Evolutionary conservation across 2,113 vertebrate species (phyloP).

Genomic region (Spheniscus mendiculus): DNA sequence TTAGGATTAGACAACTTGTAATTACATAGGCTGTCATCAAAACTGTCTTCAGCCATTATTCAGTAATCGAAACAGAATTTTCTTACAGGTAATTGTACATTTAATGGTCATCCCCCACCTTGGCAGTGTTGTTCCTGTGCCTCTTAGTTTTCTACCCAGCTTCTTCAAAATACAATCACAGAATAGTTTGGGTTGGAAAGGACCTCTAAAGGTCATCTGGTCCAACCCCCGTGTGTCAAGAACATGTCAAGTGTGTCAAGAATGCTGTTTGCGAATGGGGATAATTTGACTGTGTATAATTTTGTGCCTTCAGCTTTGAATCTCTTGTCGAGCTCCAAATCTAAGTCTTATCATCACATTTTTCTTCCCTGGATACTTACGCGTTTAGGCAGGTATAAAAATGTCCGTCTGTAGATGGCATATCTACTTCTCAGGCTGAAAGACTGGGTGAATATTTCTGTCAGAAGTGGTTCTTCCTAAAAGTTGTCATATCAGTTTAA

Average conservation of each 20-base stretch:
- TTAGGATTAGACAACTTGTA: background rate
- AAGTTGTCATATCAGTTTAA: background rate
- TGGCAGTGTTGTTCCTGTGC: background rate
- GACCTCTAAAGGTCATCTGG: too few species aligned
- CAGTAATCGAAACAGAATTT: background rate
- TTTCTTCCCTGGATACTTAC: background rate
- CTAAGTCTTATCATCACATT: accelerated
- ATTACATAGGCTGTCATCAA: background rate
- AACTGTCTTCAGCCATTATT: background rate
- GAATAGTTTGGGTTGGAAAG: too few species aligned
- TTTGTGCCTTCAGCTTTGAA: background rate
- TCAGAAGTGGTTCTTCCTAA: background rate
- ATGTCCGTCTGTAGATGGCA: accelerated
- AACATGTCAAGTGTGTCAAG: background rate
- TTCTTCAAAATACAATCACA: background rate
- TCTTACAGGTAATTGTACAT: background rate
- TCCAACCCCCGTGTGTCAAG: too few species aligned
- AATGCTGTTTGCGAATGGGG: background rate
- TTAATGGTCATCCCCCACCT: background rate
- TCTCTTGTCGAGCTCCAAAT: accelerated
- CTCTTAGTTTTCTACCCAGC: background rate
- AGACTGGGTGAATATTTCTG: background rate
- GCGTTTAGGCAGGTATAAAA: background rate
- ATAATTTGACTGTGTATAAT: background rate
- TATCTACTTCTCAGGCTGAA: background rate